These are phyloP conservation scores for Cygnus atratus DNA, from an alignment of 2,113 vertebrate species.

Conservation along the genomic window DNA sequence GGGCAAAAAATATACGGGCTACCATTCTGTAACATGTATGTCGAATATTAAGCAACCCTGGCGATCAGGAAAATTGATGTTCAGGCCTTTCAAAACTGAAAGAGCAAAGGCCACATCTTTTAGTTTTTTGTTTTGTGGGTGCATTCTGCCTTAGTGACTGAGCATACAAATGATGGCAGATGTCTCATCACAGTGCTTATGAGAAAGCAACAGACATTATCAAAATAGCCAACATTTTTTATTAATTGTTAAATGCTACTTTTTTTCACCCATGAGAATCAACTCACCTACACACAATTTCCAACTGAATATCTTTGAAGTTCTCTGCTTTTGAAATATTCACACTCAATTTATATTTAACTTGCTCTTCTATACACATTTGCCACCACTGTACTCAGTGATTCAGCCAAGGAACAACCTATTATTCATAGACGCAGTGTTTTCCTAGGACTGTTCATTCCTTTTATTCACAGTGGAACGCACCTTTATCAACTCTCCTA, in stretches of 20 bases:
- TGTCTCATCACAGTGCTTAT: background rate
- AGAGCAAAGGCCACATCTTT: background rate
- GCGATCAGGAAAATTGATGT: background rate
- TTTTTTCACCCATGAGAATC: background rate
- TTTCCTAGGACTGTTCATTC: background rate
- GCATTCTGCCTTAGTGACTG: background rate
- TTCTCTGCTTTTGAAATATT: background rate
- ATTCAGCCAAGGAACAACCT: background rate
- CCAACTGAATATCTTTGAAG: background rate
- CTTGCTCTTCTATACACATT: background rate
- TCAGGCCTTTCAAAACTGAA: background rate
- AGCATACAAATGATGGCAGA: background rate
- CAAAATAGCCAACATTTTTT: background rate
- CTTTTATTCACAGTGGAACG: background rate
- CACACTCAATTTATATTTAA: background rate
- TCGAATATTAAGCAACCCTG: background rate
- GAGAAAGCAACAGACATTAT: rapidly evolving
- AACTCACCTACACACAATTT: background rate
- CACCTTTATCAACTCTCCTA: background rate
- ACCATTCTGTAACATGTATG: background rate
- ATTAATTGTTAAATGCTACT: background rate
- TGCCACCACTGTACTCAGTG: background rate
- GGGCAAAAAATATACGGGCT: background rate
- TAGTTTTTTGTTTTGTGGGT: background rate
- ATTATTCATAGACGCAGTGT: background rate